Conservation (phyloP, 2,113 vertebrate species). For the Syrmaticus mikado region DNA sequence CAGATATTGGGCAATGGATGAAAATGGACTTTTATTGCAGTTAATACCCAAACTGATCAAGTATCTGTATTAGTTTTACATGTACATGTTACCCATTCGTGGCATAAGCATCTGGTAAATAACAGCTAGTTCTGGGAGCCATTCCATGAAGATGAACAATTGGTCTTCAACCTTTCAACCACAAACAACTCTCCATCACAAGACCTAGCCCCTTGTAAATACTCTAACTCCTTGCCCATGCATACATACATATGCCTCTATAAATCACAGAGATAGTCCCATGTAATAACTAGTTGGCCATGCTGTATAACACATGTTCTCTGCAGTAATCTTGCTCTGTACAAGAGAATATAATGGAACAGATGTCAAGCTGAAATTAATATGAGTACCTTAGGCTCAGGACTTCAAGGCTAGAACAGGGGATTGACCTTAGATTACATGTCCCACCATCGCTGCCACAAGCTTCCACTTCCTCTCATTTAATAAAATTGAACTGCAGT, state of each 20-base stretch:
- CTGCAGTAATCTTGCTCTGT: background rate
- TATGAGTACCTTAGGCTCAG: background rate
- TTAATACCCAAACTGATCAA: background rate
- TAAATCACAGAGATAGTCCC: background rate
- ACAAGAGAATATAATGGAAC: background rate
- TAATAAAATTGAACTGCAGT: background rate
- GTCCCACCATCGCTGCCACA: background rate
- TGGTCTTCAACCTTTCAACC: background rate
- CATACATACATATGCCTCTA: background rate
- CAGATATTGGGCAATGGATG: background rate
- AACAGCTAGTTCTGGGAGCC: background rate
- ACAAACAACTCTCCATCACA: background rate
- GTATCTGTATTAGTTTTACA: background rate
- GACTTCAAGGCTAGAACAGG: background rate
- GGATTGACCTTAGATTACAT: background rate
- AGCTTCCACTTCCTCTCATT: constrained; percentile 11
- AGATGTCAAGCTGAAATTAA: background rate
- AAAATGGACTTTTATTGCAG: background rate
- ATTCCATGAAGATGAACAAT: background rate
- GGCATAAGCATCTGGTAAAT: fast-evolving
- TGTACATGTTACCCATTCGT: background rate
- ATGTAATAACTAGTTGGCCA: background rate
- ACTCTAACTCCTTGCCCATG: background rate
- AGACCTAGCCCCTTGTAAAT: background rate
- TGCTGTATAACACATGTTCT: background rate